Evolutionary conservation across 2,888 invertebrate species (phyloP), one percentile per base, ranked within the genome.

Genomic region (Rhogogaster chlorosoma): DNA sequence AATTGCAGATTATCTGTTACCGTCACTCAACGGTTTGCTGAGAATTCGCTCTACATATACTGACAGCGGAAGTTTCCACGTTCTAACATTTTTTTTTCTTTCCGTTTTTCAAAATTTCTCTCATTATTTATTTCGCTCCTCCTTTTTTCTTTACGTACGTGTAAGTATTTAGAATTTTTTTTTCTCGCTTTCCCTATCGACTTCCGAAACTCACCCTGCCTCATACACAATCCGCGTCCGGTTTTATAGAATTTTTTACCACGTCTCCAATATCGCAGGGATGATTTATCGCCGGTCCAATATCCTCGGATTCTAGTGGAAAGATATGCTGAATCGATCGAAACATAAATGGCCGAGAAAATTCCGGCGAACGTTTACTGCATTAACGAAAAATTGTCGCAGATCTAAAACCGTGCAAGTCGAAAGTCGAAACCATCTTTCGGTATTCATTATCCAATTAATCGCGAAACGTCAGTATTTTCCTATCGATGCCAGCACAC

Each of bases 1-100:
- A 87, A 90, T 90, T 89, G 89, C 82, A 83, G 82, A 83, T 83
- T 83, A 83, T 45, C 82, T 36, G 82, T 83, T 67, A 67, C 82
- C 67, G 22, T 80, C 45, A 15, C 18, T 53, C 49, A 29, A 77
- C n/a, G 32, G 29, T 29, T 77, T 77, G 53, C 49, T 18, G 49
- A 45, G 42, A 38, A 73, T 73, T n/a, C 38, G 12, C 5, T 73
- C 71, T n/a, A 73, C 42, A n/a, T 42, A 73, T 22, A 18, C 18
- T n/a, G n/a, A 5, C 67, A 32, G 4, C 18, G 15, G 22, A 6
- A 32, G 5, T 15, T 67, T 18, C 15, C 15, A 6, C 32, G 7
- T 32, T 5, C 32, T 5, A 6, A 32, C 1, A 3, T 61, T 61
- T 32, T 67, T 32, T 29, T 67, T 67, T 67, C 18, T 7, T 18